Percentiles rank a stretch among this genome's conserved stretches.
These are phyloP conservation scores for Tapirus indicus DNA, from an alignment of 2,797 vertebrate species.

Conservation along the genomic window DNA sequence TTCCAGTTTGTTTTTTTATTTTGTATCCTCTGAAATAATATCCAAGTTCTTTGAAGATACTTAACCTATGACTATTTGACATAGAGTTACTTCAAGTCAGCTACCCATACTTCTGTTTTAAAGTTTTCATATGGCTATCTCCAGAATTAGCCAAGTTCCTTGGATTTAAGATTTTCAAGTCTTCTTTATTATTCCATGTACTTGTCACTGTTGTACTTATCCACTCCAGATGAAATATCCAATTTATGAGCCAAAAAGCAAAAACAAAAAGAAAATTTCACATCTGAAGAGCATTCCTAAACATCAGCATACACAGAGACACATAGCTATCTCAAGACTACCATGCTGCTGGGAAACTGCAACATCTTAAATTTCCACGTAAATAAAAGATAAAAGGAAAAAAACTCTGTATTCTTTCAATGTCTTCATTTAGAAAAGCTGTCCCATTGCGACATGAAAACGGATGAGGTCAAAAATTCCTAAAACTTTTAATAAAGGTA, in stretches of 20 bases:
- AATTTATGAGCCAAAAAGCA: slow-evolving; percentile 78
- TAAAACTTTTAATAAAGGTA: slow-evolving; percentile 64
- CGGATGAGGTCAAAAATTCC: slow-evolving; percentile 56
- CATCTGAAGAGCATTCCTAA: slow-evolving; percentile 81
- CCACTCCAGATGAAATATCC: slow-evolving; percentile 82
- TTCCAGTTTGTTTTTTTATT: slow-evolving; percentile 88
- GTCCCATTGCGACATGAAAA: slow-evolving; percentile 71
- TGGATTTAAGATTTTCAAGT: slow-evolving; percentile 69
- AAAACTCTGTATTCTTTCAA: slow-evolving; percentile 69
- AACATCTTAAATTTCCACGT: slow-evolving; percentile 83
- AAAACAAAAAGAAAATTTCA: slow-evolving; percentile 83
- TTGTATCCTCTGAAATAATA: slow-evolving; percentile 86
- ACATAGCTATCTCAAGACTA: slow-evolving; percentile 86
- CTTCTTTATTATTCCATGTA: slow-evolving; percentile 85
- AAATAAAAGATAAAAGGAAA: slow-evolving; percentile 82
- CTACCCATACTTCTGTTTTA: slow-evolving; percentile 86
- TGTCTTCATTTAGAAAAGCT: slow-evolving; percentile 86
- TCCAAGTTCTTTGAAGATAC: slow-evolving; percentile 82
- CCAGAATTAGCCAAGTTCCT: slow-evolving; percentile 79
- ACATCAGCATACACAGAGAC: slow-evolving; percentile 67
- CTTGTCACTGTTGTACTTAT: slow-evolving; percentile 72
- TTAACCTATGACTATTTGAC: slow-evolving; percentile 85
- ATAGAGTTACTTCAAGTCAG: slow-evolving; percentile 86
- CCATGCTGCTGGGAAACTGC: slow-evolving; percentile 76
- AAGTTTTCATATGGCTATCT: slow-evolving; percentile 77